Percentiles rank a stretch among this genome's conserved stretches.
These are phyloP conservation scores for Botia kubotai DNA, from an alignment of 2,797 vertebrate genomes.

Conservation along the genomic window DNA sequence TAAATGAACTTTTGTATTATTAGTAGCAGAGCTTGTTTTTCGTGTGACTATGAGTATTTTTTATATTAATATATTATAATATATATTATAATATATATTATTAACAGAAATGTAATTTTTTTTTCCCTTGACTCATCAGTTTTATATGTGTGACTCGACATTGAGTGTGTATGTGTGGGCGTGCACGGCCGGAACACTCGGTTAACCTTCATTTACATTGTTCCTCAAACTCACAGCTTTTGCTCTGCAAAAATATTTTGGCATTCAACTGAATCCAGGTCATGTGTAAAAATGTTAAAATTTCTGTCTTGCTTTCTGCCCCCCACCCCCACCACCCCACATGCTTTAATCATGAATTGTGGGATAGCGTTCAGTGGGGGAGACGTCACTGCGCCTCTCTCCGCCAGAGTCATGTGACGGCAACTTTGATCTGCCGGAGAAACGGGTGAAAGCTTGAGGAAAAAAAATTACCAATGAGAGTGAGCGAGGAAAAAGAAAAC, in stretches of 20 bases:
- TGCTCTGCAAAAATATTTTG: background rate
- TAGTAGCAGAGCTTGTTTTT: background rate
- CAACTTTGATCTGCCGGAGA: conserved; percentile 79
- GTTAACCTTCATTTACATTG: conserved; percentile 23
- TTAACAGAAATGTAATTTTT: too few relatives aligned
- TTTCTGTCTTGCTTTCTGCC: conserved; percentile 58
- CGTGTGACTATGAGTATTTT: background rate
- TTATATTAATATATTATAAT: too few relatives aligned
- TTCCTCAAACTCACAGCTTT: conserved; percentile 7
- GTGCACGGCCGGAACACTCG: background rate
- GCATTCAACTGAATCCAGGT: conserved; percentile 48
- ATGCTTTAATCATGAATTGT: conserved; percentile 76
- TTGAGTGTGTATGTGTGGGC: background rate
- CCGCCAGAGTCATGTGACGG: conserved; percentile 76
- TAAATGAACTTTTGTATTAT: background rate
- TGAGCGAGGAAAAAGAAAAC: conserved; percentile 67
- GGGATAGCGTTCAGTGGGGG: conserved; percentile 74
- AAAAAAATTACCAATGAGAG: conserved; percentile 78
- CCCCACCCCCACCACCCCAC: conserved; percentile 65
- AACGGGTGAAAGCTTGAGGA: conserved; percentile 75
- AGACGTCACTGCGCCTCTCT: conserved; percentile 73
- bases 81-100: too few relatives aligned
- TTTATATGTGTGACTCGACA: background rate
- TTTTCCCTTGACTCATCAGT: background rate
- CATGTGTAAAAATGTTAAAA: conserved; percentile 49